Conservation (phyloP, 2,113 vertebrate genomes). For the Casuarius casuarius region DNA sequence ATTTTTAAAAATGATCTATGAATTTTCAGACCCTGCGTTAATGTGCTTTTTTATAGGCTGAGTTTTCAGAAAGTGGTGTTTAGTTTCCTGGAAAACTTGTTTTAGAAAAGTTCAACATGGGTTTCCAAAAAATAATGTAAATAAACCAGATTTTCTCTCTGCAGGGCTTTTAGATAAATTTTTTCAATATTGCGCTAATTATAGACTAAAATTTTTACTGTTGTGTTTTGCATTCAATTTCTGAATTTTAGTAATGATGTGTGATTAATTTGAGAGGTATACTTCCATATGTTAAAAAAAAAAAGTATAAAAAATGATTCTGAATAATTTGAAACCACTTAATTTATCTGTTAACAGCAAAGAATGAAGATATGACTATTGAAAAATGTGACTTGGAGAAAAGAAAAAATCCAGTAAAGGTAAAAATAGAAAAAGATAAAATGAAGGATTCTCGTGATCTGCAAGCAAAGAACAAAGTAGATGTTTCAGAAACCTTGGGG, state of each 20-base stretch:
- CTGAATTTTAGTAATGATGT: neutral
- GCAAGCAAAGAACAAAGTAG: constrained; percentile 62
- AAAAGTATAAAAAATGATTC: neutral
- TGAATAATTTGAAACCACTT: neutral
- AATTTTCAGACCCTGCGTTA: neutral
- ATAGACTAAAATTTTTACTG: neutral
- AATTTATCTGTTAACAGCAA: constrained; percentile 64
- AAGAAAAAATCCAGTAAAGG: constrained; percentile 73
- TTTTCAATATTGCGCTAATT: neutral
- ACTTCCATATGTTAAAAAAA: neutral
- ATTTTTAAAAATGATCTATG: neutral
- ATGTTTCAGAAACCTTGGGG: constrained; percentile 58
- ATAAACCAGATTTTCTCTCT: neutral
- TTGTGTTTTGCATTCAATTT: neutral
- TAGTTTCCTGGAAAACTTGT: neutral
- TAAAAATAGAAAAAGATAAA: constrained; percentile 75
- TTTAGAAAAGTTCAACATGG: neutral
- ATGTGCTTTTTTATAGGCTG: neutral
- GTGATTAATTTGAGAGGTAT: neutral
- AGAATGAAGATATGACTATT: constrained; percentile 48
- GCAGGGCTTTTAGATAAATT: neutral
- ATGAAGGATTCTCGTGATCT: constrained; percentile 59
- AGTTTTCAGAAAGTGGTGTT: neutral
- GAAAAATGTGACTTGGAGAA: constrained; percentile 79
- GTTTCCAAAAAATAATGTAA: neutral